These are phyloP conservation scores for Drosophila lacertosa DNA, from an alignment of 1,140 invertebrate genomes.

Conservation along the genomic window DNA sequence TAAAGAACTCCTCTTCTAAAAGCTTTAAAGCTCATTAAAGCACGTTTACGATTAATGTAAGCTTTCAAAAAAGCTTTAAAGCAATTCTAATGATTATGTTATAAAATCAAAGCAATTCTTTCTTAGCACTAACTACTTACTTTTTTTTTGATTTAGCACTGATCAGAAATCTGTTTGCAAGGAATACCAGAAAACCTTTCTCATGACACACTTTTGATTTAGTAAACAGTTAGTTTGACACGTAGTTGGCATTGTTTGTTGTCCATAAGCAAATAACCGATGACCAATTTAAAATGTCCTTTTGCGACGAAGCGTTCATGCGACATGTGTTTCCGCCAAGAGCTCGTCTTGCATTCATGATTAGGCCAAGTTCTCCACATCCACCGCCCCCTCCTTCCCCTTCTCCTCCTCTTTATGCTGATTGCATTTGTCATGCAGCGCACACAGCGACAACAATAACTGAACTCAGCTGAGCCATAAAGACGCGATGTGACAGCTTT, in stretches of 20 bases:
- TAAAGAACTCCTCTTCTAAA: too few relatives aligned
- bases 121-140: too few relatives aligned
- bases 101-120: too few relatives aligned
- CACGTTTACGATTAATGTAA: too few relatives aligned
- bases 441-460: conserved; percentile 34
- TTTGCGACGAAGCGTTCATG: conserved; percentile 7
- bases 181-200: conserved; percentile 3
- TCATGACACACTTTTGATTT: conserved; percentile 17
- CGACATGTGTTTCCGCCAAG: conserved; percentile 40
- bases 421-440: conserved; percentile 53
- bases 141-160: too few relatives aligned
- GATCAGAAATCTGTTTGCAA: neutral
- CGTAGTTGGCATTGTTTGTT: neutral
- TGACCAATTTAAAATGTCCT: conserved; percentile 40
- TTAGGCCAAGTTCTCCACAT: conserved; percentile 9
- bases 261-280: conserved; percentile 10
- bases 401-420: conserved; percentile 4
- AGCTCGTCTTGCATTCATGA: conserved; percentile 38
- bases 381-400: too few relatives aligned
- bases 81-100: too few relatives aligned
- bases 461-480: conserved; percentile 43
- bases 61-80: too few relatives aligned
- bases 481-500: conserved; percentile 47
- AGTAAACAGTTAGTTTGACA: neutral
- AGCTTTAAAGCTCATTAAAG: too few relatives aligned